These are phyloP conservation scores for Channallabes apus DNA, from an alignment of 2,797 vertebrate species.

Conservation along the genomic window DNA sequence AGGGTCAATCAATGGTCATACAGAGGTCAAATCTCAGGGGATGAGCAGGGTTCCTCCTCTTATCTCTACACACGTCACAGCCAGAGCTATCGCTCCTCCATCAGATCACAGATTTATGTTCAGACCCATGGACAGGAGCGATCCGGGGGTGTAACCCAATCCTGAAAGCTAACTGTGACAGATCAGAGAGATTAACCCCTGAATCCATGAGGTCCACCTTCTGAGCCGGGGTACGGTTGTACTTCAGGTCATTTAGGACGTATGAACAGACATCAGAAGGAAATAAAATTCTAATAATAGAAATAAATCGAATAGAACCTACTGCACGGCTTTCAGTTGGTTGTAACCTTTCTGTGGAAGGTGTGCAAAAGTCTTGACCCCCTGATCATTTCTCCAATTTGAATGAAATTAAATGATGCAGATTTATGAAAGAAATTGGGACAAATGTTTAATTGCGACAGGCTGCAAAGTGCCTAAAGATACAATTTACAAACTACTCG, in stretches of 20 bases:
- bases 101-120: constrained; percentile 48
- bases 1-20: constrained; percentile 77
- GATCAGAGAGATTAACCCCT: neutral
- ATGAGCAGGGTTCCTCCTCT: constrained; percentile 62
- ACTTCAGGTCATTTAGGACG: neutral
- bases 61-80: constrained; percentile 62
- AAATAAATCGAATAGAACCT: neutral
- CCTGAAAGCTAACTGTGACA: neutral
- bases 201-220: neutral
- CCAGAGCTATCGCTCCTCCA: constrained; percentile 54
- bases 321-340: too few species aligned
- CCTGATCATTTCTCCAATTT: too few species aligned
- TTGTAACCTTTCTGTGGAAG: too few species aligned
- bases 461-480: too few species aligned
- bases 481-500: too few species aligned
- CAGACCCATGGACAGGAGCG: constrained; percentile 29
- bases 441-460: too few species aligned
- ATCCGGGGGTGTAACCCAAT: neutral
- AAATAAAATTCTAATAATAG: neutral
- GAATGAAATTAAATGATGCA: too few species aligned
- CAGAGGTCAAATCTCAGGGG: constrained; percentile 66
- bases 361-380: too few species aligned
- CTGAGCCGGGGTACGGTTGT: neutral
- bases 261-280: too few species aligned
- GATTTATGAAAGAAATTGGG: too few species aligned